These are phyloP conservation scores for Ladona fulva DNA, from an alignment of 1,140 invertebrate species.

Conservation along the genomic window DNA sequence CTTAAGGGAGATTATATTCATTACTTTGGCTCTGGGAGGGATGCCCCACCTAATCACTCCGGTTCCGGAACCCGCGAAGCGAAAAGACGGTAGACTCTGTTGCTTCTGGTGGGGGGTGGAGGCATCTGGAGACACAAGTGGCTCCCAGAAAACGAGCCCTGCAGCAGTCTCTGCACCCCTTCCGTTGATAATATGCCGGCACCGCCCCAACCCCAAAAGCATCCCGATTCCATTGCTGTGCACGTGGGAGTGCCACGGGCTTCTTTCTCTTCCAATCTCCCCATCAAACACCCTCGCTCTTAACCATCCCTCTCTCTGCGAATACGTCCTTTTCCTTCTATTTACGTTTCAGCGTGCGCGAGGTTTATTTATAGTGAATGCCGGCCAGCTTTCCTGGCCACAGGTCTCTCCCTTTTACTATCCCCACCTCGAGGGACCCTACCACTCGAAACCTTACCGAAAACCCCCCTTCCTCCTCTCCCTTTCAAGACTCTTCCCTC, in stretches of 20 bases:
- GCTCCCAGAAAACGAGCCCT: neutral
- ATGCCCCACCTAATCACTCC: neutral
- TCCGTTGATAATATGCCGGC: no score
- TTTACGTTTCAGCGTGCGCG: neutral
- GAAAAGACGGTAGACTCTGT: neutral
- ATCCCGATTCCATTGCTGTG: neutral
- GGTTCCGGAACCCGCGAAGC: neutral
- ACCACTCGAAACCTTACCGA: no score
- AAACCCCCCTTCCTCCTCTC: no score
- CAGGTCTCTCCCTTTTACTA: neutral
- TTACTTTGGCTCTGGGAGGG: neutral
- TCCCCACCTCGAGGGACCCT: neutral
- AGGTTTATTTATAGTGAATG: neutral
- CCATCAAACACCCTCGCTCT: neutral
- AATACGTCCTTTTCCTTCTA: slow-evolving; percentile 1
- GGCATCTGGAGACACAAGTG: neutral
- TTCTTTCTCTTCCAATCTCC: neutral
- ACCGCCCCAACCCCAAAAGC: no score
- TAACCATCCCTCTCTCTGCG: neutral
- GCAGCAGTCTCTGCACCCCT: neutral
- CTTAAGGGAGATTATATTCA: no score
- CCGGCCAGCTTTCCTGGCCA: neutral
- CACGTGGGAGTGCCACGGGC: neutral
- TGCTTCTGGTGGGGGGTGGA: neutral
- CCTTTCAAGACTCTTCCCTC: no score